Base-by-base conservation (phyloP, 2,113 vertebrate species). In the Illadopsis cleaveri region DNA sequence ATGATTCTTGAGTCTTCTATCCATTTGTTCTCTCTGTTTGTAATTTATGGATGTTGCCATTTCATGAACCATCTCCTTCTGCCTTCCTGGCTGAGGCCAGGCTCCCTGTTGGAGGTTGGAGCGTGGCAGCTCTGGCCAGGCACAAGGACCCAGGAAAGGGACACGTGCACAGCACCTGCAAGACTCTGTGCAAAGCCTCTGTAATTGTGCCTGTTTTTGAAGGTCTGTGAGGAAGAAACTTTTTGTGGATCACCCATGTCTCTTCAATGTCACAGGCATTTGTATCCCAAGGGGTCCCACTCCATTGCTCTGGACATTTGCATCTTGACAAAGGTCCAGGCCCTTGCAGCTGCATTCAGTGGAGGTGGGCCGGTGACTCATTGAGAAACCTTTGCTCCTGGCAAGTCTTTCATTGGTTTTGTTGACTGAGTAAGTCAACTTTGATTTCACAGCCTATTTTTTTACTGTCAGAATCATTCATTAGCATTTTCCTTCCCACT, bases 401-500 rank as follows among this genome's bases (percentile, higher is more conserved):
- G 61, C 35, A 70, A 27, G 51, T 64, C 44, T 93, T 90, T 87
- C 31, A 30, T 51, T 62, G 42, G 27, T 95, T 93, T 92, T 93
- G 75, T 96, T 93, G 83, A 93, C 50, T 95, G 97, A 91, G 82
- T 93, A n/a, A 15, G 45, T 56, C 71, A 77, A 12, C 76, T 89
- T 86, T 18, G 33, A 51, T 75, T 84, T 94, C 61, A 76, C 78
- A 89, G 66, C 18, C 62, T 80, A 8, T 94, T 95, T 94, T 94
- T 57, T 95, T 91, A 79, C 89, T 79, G 75, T 93, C 61, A 31
- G 77, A 86, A 71, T 53, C 31, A 40, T 68, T 91, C 89, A 73
- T 89, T 96, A 90, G 87, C 91, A 89, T 95, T 96, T 94, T 93
- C 82, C 56, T 86, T 93, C 85, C 77, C 91, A 82, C 91, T 93